A percentile compares a stretch with the other conserved stretches of the same genome.
These are phyloP conservation scores for Syrphus vitripennis DNA, from an alignment of 2,888 invertebrate species.

Conservation along the genomic window DNA sequence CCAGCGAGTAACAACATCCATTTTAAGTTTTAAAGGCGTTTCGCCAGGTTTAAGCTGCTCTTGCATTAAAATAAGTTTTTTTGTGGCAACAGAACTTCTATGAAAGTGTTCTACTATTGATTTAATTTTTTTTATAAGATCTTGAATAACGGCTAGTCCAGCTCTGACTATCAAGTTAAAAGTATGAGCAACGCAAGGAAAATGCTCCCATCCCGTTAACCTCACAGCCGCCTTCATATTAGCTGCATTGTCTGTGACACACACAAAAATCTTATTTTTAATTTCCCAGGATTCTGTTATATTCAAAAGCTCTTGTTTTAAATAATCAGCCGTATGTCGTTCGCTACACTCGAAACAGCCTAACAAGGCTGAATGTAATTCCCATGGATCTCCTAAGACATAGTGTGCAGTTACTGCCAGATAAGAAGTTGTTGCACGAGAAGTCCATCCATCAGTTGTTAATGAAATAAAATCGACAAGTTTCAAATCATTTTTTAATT, in stretches of 20 bases:
- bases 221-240: background rate
- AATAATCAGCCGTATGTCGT: background rate
- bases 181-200: constrained; percentile 25
- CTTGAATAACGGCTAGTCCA: background rate
- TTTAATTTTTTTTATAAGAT: background rate
- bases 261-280: background rate
- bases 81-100: background rate
- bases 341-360: constrained; percentile 20
- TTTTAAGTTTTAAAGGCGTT: constrained; percentile 8
- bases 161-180: constrained; percentile 3
- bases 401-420: background rate
- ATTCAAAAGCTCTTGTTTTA: background rate
- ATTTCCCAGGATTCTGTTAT: background rate
- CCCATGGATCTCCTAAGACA: background rate
- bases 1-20: constrained; percentile 16
- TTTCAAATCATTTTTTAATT: background rate
- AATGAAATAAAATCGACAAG: background rate
- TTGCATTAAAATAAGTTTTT: background rate
- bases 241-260: constrained; percentile 4
- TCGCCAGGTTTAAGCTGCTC: background rate
- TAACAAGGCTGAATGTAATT: constrained; percentile 7
- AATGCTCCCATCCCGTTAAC: constrained; percentile 2
- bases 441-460: constrained; percentile 36
- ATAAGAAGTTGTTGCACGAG: constrained; percentile 7
- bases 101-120: background rate